Conservation (phyloP, 2,113 vertebrate species). For the Alethe castanea region DNA sequence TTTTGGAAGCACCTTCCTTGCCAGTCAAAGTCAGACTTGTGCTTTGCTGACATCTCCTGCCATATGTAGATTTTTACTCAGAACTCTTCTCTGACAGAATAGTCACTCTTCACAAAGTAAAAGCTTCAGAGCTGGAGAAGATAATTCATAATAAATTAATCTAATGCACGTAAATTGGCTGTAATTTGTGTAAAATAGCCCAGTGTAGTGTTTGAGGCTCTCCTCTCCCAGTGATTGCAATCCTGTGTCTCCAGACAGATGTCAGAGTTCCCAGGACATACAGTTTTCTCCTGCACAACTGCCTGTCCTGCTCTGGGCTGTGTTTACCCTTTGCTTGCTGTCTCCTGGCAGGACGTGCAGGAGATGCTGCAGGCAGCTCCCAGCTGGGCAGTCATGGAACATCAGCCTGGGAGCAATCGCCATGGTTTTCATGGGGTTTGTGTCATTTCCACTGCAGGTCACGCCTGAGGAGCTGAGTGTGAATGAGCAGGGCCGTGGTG, state of each 20-base stretch:
- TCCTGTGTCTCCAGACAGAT: neutral
- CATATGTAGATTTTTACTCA: neutral
- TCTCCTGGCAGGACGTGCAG: neutral
- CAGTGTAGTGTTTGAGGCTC: fast-evolving
- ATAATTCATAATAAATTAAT: neutral
- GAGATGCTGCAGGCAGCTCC: neutral
- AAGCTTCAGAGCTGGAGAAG: neutral
- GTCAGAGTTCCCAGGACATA: fast-evolving
- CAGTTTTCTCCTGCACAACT: neutral
- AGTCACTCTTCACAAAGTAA: neutral
- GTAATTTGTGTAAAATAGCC: neutral
- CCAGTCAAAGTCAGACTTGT: neutral
- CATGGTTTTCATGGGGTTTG: neutral
- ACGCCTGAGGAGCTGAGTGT: neutral
- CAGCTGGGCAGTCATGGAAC: fast-evolving
- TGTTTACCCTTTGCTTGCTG: neutral
- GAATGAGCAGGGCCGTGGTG: neutral
- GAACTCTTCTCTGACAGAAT: neutral
- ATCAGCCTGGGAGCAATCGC: neutral
- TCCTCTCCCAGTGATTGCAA: neutral
- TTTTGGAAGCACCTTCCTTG: neutral
- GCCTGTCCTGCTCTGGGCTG: neutral
- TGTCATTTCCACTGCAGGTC: neutral
- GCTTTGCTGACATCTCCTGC: neutral
- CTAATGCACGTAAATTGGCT: neutral